phyloP scores from a whole-genome alignment of 2,888 invertebrate genomes.

The Aspidiotus destructor region DNA sequence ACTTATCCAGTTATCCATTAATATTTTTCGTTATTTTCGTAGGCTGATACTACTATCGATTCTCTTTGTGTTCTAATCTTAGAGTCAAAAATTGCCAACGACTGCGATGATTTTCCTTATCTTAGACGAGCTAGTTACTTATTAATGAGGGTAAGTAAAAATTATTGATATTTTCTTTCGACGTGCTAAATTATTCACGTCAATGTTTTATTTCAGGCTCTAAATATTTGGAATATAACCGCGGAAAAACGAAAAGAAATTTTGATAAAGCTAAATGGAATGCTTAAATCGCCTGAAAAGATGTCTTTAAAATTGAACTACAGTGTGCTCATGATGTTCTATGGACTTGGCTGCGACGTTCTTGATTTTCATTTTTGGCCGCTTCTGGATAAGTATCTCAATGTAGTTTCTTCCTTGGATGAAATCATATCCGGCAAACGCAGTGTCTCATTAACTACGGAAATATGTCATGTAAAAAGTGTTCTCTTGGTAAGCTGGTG shows the following conservation, averaged over 20 bases:
- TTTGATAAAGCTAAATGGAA: background rate
- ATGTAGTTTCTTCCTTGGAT: constrained; percentile 16
- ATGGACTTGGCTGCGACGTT: constrained; percentile 19
- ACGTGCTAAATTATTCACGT: background rate
- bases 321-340: constrained; percentile 17
- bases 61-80: constrained; percentile 9
- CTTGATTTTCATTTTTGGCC: constrained; percentile 23
- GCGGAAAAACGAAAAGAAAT: constrained; percentile 10
- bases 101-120: constrained; percentile 23
- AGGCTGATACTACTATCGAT: constrained; percentile 13
- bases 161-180: background rate
- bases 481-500: constrained; percentile 13
- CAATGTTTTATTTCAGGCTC: background rate
- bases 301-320: constrained; percentile 25
- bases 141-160: constrained; percentile 17
- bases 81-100: constrained; percentile 25
- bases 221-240: constrained; percentile 17
- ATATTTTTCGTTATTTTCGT: background rate
- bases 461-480: constrained; percentile 21
- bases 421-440: constrained; percentile 25
- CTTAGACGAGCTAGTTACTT: constrained; percentile 15
- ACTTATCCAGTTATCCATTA: background rate
- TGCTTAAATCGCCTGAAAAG: constrained; percentile 10
- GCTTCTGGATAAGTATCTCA: constrained; percentile 16
- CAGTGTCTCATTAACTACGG: constrained; percentile 9